Percentiles rank a stretch among this genome's conserved stretches.
Conservation (phyloP, 2,113 vertebrate species). For the Stigmatopora nigra region DNA sequence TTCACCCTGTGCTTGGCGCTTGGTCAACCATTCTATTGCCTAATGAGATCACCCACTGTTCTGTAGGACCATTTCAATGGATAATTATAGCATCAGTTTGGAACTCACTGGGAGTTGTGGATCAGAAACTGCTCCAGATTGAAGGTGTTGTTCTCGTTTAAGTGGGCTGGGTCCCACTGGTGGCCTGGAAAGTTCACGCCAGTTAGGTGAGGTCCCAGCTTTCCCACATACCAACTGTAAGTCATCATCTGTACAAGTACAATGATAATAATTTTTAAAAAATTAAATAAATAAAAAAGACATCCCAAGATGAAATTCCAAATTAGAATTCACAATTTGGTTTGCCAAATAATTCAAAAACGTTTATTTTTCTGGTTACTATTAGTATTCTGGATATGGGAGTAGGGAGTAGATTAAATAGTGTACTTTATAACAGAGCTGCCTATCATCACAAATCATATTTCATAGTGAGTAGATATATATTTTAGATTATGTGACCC, state of each 20-base stretch:
- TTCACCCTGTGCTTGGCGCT: conserved; percentile 28
- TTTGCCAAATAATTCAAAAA: neutral
- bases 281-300: too few relatives aligned
- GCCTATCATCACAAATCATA: too few relatives aligned
- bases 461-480: too few relatives aligned
- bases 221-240: conserved; percentile 89
- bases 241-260: conserved; percentile 85
- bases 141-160: conserved; percentile 73
- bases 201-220: conserved; percentile 80
- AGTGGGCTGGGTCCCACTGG: conserved; percentile 77
- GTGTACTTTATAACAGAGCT: too few relatives aligned
- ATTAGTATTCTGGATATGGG: neutral
- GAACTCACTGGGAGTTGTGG: conserved; percentile 84
- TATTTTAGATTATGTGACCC: too few relatives aligned
- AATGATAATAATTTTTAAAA: too few relatives aligned
- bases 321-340: neutral
- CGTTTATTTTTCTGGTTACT: neutral
- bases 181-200: conserved; percentile 81
- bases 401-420: neutral
- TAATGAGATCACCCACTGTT: conserved; percentile 57
- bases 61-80: neutral
- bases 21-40: conserved; percentile 17
- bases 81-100: neutral
- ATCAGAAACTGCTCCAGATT: conserved; percentile 85
- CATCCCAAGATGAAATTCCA: neutral